Percentiles rank a stretch among this genome's conserved stretches.
Evolutionary conservation across 2,888 invertebrate genomes (phyloP).

Genomic region (Eremobia ochroleuca): DNA sequence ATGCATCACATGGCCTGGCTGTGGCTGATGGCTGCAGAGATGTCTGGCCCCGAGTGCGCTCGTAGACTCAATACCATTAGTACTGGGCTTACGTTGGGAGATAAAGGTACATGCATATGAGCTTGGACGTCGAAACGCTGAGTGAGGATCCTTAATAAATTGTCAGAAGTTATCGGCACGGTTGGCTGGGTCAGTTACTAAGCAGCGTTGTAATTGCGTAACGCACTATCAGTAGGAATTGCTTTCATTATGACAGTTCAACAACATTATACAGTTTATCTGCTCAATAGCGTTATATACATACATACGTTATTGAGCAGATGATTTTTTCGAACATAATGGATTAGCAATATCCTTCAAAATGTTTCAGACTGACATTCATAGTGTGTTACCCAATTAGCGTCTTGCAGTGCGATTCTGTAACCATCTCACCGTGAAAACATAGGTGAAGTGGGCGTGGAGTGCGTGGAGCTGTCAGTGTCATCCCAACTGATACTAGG

Average conservation of each 20-base stretch:
- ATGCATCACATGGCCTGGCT: slow-evolving; percentile 85
- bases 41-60: slow-evolving; percentile 76
- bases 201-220: background rate
- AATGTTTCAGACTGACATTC: too few relatives aligned
- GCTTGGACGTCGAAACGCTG: background rate
- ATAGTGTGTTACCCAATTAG: too few relatives aligned
- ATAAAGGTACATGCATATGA: slow-evolving; percentile 53
- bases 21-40: slow-evolving; percentile 84
- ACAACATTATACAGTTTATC: too few relatives aligned
- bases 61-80: slow-evolving; percentile 74
- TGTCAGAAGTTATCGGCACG: background rate
- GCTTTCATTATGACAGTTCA: background rate
- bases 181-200: background rate
- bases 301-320: too few relatives aligned
- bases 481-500: too few relatives aligned
- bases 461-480: too few relatives aligned
- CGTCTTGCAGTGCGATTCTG: too few relatives aligned
- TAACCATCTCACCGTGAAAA: too few relatives aligned
- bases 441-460: too few relatives aligned
- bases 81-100: slow-evolving; percentile 52
- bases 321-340: too few relatives aligned
- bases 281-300: too few relatives aligned
- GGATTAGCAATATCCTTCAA: too few relatives aligned
- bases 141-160: background rate
- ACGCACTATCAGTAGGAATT: background rate